Base-by-base conservation (phyloP, 2,888 invertebrate species). In the Pseudanteris insignis region DNA sequence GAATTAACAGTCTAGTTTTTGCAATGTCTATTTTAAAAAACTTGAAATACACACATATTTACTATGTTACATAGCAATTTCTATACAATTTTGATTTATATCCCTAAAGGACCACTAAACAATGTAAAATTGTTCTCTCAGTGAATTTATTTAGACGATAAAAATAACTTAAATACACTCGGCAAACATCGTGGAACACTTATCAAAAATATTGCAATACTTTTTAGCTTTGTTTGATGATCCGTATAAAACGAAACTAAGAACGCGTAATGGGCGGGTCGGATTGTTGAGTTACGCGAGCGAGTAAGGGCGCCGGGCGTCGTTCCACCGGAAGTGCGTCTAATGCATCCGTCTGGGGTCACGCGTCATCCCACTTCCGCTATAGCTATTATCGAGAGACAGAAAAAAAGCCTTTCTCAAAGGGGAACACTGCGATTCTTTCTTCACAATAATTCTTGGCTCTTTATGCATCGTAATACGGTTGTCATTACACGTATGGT, bases 271-370 rank as follows among this genome's bases (percentile, higher is more conserved):
- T 63, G 55, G 70, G 64, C 64, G 64, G 66, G 58, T 57, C 61
- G 54, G 51, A 62, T 60, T 64, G 63, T 55, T 64, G 69, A 68
- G 66, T 70, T 66, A 67, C 64, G 64, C 66, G 66, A 65, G 33
- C 54, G 46, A 46, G 51, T 43, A 54, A 47, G 64, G 44, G 54
- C 53, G 62, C 44, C 71, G 75, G 74, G 72, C 77, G 77, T 77
- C 76, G 75, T 65, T 69, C 75, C 67, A 67, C 83, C 83, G 84
- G 84, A 84, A 84, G 84, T 84, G 81, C 84, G 83, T 83, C 84
- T 84, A 84, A 84, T 84, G 84, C 83, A 84, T 84, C 84, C 84
- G 83, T 78, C 78, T 78, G 73, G 77, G 79, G 78, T 77, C 78
- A 77, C 77, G 76, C 76, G 78, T 75, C 78, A 75, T 75, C 75